A percentile compares a stretch with the other conserved stretches of the same genome.
phyloP scores from a whole-genome alignment of 1,140 invertebrate species.

The Caerostris extrusa region DNA sequence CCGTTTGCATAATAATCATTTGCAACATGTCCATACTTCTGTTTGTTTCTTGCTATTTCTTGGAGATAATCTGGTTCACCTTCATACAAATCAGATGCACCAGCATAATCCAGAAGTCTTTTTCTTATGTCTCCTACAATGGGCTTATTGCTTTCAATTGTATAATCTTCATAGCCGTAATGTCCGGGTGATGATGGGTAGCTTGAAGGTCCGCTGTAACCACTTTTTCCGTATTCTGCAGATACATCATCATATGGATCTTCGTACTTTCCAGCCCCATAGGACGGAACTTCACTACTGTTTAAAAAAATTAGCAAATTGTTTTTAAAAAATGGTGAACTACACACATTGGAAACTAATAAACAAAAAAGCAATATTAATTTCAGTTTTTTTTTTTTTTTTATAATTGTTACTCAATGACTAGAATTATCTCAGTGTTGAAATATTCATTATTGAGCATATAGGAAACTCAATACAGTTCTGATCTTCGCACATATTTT shows the following conservation, averaged over 20 bases:
- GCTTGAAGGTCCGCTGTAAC: conserved; percentile 11
- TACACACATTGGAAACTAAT: no score
- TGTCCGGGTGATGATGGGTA: conserved; percentile 21
- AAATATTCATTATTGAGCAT: no score
- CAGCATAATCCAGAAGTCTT: conserved; percentile 66
- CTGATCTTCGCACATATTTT: no score
- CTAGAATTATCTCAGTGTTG: no score
- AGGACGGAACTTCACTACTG: neutral
- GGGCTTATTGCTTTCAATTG: conserved; percentile 62
- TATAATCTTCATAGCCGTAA: conserved; percentile 63
- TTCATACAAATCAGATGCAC: conserved; percentile 62
- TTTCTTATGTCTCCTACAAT: conserved; percentile 71
- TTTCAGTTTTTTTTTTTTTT: no score
- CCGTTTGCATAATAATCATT: conserved; percentile 67
- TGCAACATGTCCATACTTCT: conserved; percentile 66
- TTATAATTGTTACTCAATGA: no score
- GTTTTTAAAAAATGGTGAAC: no score
- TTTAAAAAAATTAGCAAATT: no score
- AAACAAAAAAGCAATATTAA: no score
- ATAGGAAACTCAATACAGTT: no score
- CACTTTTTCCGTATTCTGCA: conserved; percentile 29
- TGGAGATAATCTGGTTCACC: conserved; percentile 73
- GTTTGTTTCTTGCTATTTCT: conserved; percentile 52
- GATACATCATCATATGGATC: conserved; percentile 44
- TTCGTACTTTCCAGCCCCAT: conserved; percentile 60